These are phyloP conservation scores for Triplophysa bombifrons DNA, from an alignment of 2,797 vertebrate species.

Conservation along the genomic window DNA sequence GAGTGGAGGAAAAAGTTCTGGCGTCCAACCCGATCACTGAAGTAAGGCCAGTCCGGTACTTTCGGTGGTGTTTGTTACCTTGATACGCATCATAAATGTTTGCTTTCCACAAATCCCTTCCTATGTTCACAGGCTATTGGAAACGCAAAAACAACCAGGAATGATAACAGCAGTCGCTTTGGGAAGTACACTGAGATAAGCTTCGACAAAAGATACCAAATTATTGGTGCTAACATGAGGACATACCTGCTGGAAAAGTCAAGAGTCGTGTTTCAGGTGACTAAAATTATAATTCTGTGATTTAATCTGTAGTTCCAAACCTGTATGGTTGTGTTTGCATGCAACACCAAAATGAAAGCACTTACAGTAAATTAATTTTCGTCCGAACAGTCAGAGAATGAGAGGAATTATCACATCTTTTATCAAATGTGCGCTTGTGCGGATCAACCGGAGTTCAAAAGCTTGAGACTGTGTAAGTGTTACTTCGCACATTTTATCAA, in stretches of 20 bases:
- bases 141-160: constrained; percentile 98
- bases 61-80: no score
- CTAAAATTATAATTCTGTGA: background rate
- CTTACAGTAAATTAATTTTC: background rate
- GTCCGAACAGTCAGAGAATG: constrained; percentile 88
- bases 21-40: constrained; percentile 97
- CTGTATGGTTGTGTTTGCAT: background rate
- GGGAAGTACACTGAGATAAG: constrained; percentile 99
- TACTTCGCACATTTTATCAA: background rate
- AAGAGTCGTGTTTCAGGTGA: constrained; percentile 95
- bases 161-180: constrained; percentile 98
- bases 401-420: constrained; percentile 98
- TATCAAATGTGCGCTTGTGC: constrained; percentile 96
- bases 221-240: constrained; percentile 97
- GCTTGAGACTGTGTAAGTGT: constrained; percentile 86
- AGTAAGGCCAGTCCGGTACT: constrained; percentile 67
- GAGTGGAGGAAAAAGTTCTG: constrained; percentile 93
- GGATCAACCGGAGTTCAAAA: constrained; percentile 82
- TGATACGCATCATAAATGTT: background rate
- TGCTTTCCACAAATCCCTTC: background rate
- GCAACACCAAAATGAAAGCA: background rate
- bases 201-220: constrained; percentile 88
- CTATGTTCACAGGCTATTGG: constrained; percentile 86
- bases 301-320: background rate
- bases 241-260: constrained; percentile 98